These are phyloP conservation scores for Leucophenga montana DNA, from an alignment of 2,888 invertebrate species.

Conservation along the genomic window DNA sequence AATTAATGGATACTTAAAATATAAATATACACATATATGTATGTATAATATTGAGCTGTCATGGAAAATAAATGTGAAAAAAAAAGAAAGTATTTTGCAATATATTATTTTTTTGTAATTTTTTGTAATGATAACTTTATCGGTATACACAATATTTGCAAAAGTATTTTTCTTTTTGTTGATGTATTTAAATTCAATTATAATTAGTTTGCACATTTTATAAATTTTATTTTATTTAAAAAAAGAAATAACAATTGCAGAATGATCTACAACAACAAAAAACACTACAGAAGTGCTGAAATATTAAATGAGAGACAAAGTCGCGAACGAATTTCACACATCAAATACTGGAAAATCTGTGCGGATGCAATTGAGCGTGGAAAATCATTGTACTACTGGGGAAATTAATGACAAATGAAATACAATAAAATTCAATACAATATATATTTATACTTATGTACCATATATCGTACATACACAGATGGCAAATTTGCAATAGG, in stretches of 20 bases:
- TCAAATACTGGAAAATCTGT: not conserved
- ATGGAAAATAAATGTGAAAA: constrained; percentile 16
- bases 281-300: not conserved
- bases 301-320: not conserved
- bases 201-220: not conserved
- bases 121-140: not conserved
- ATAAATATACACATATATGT: constrained; percentile 5
- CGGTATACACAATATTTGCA: not conserved
- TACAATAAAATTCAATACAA: not conserved
- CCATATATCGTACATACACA: not conserved
- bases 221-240: not conserved
- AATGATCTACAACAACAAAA: not conserved
- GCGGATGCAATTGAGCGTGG: not conserved
- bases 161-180: constrained; percentile 6
- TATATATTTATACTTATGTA: not conserved
- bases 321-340: too few species aligned
- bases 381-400: too few species aligned
- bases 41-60: constrained; percentile 10
- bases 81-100: not conserved
- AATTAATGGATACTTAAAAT: not conserved
- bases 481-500: too few species aligned
- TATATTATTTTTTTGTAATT: constrained; percentile 1
- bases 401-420: not conserved
- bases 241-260: not conserved
- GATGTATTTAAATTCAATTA: not conserved